A percentile compares a stretch with the other conserved stretches of the same genome.
phyloP scores from a whole-genome alignment of 2,113 vertebrate species.

The Prietella phreatophila region DNA sequence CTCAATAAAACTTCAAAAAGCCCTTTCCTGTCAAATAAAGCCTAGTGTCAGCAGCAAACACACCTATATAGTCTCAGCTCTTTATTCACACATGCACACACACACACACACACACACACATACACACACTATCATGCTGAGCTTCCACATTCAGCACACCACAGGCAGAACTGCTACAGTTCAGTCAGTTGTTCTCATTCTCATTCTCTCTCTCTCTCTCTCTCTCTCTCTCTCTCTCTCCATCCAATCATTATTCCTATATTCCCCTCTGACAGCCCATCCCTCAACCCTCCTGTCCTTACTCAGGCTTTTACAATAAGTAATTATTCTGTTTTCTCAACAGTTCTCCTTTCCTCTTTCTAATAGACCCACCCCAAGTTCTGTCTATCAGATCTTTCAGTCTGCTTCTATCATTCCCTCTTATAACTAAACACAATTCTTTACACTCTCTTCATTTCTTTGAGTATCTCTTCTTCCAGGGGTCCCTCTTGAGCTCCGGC shows the following conservation, averaged over 20 bases:
- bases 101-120: neutral
- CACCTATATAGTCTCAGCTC: conserved; percentile 16
- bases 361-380: conserved; percentile 28
- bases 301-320: neutral
- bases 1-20: conserved; percentile 47
- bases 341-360: conserved; percentile 1
- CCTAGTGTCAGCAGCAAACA: conserved; percentile 37
- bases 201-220: conserved; percentile 6
- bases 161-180: conserved; percentile 23
- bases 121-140: neutral
- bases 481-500: conserved; percentile 28
- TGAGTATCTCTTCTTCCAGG: neutral
- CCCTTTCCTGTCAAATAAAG: conserved; percentile 36
- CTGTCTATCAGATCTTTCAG: conserved; percentile 15
- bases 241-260: conserved; percentile 41
- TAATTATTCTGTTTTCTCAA: neutral
- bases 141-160: conserved; percentile 8
- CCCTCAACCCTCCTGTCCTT: neutral
- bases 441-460: neutral
- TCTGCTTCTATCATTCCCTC: conserved; percentile 39
- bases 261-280: conserved; percentile 45
- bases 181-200: neutral
- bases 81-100: neutral
- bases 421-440: conserved; percentile 27
- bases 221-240: conserved; percentile 20